phyloP scores from a whole-genome alignment of 1,140 invertebrate species.

The Leptinotarsa lineolata region DNA sequence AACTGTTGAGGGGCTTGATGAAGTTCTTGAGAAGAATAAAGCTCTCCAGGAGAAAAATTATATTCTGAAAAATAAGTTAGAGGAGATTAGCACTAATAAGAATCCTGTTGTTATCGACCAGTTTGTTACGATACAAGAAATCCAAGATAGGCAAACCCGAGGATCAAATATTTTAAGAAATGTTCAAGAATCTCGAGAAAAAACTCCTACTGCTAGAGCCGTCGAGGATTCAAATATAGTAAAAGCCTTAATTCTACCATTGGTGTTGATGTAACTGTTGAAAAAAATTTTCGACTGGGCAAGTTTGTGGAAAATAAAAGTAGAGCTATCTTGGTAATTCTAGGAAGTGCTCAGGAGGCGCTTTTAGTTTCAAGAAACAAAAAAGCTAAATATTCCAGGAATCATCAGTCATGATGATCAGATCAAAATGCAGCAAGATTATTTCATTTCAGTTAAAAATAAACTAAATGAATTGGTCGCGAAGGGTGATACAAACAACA shows the following conservation, averaged over 20 bases:
- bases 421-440: conserved; percentile 5
- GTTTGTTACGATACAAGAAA: conserved; percentile 4
- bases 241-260: not conserved
- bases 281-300: not conserved
- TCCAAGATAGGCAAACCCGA: conserved; percentile 7
- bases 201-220: conserved; percentile 11
- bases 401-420: not conserved
- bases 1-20: conserved; percentile 4
- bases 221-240: not conserved
- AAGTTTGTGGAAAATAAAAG: conserved; percentile 11
- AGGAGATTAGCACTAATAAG: conserved; percentile 8
- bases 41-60: conserved; percentile 9
- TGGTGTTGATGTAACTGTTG: not conserved
- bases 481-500: not conserved
- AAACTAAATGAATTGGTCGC: not conserved
- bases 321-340: not conserved
- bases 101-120: conserved; percentile 2
- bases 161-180: not conserved
- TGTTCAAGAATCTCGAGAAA: conserved; percentile 8
- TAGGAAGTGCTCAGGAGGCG: not conserved
- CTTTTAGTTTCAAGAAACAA: not conserved
- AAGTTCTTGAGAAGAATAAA: conserved; percentile 14
- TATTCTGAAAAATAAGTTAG: conserved; percentile 13
- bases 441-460: not conserved
- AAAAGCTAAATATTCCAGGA: conserved; percentile 3